phyloP scores from a whole-genome alignment of 2,797 vertebrate genomes.

The Heteromormyrus szaboi region DNA sequence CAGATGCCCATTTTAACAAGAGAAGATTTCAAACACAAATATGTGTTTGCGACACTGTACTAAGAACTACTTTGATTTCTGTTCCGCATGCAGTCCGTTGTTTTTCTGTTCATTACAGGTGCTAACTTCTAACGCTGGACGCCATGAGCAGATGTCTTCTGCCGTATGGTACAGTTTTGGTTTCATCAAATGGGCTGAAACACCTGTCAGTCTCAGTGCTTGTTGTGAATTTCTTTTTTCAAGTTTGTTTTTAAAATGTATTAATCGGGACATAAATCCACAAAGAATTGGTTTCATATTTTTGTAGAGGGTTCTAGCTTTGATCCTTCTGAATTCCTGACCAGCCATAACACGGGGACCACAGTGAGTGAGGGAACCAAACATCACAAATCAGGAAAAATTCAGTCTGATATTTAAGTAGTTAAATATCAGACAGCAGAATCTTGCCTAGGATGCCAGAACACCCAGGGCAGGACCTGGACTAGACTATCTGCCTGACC shows the following conservation, averaged over 20 bases:
- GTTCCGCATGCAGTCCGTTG: not conserved
- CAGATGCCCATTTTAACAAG: not conserved
- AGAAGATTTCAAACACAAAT: not conserved
- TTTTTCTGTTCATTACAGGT: not conserved
- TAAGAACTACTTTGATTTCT: not conserved
- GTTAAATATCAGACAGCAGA: not conserved
- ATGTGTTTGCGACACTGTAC: not conserved
- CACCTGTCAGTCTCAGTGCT: not conserved
- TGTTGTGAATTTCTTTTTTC: not conserved
- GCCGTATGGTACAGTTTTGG: not conserved
- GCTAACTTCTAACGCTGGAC: not conserved
- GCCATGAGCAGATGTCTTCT: not conserved
- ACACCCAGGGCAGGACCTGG: not conserved
- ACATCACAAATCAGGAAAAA: not conserved
- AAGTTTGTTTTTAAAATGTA: not conserved
- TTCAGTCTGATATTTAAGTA: not conserved
- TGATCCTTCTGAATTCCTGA: not conserved
- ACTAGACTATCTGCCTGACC: not conserved
- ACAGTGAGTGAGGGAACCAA: not conserved
- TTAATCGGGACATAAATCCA: not conserved
- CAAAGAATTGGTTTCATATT: not conserved
- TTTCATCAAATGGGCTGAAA: not conserved
- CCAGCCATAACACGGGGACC: not conserved
- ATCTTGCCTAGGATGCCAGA: not conserved
- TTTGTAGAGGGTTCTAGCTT: not conserved